Evolutionary conservation across 1,140 invertebrate species (phyloP).

Genomic region (Platorchestia sp.): DNA sequence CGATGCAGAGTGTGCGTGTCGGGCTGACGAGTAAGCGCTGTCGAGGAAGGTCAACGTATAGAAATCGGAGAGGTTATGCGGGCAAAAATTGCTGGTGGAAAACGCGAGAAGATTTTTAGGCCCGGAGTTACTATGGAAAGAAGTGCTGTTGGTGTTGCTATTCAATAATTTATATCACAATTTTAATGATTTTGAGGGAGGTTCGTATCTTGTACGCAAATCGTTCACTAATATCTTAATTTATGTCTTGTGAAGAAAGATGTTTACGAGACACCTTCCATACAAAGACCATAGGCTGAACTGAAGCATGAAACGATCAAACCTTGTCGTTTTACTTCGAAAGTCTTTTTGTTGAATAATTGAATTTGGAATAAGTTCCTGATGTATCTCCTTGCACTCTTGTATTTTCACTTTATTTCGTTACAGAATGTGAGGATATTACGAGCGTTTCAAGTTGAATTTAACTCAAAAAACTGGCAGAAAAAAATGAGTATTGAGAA

Average conservation of each 20-base stretch:
- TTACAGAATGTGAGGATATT: too few relatives aligned
- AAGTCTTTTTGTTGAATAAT: too few relatives aligned
- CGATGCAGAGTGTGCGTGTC: neutral
- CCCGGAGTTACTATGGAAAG: neutral
- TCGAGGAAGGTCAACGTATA: conserved; percentile 6
- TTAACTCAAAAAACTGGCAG: too few relatives aligned
- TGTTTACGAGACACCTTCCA: too few relatives aligned
- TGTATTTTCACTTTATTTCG: too few relatives aligned
- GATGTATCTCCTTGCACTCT: too few relatives aligned
- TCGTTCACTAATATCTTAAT: neutral
- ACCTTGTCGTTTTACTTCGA: too few relatives aligned
- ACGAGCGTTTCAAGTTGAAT: too few relatives aligned
- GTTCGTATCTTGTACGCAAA: neutral
- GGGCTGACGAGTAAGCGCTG: neutral
- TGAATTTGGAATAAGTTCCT: too few relatives aligned
- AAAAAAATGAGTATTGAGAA: too few relatives aligned
- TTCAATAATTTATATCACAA: neutral
- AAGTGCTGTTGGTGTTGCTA: neutral
- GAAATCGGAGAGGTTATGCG: neutral
- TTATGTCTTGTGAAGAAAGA: neutral
- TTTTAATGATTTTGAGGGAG: neutral
- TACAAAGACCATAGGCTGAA: too few relatives aligned
- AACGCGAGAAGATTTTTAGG: neutral
- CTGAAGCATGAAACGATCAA: too few relatives aligned
- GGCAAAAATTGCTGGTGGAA: neutral